Evolutionary conservation across 37 sponge, comb jelly and placozoan genomes (phyloP), one percentile per base, ranked within the genome.

Genomic region (Axinella damicornis): DNA sequence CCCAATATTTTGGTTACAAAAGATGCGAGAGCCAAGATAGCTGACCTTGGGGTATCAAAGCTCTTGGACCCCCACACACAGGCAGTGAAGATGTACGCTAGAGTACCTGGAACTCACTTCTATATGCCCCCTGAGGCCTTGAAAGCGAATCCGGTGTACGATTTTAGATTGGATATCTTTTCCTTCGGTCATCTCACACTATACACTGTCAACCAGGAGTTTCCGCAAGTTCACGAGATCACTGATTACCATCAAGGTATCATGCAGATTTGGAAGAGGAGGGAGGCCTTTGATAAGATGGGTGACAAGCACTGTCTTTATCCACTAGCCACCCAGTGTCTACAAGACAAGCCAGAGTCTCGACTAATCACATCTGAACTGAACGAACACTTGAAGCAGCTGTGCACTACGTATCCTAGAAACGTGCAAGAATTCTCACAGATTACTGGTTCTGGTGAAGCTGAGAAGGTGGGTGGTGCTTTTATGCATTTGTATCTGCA

Each of bases 11-110:
- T 77, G 1, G 2, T 77, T 27, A 63, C 78, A 19, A 13, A 1
- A 25, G 41, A 77, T 20, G 2, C 5, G 39, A 64, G 41, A 13
- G 78, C 78, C 63, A 77, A 77, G 20, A 77, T 77, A 27, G 78
- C 64, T 38, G 78, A 77, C 35, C 78, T 77, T 38, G 78, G 78
- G 2, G 65, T 77, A 22, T 30, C 78, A 15, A 77, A 58, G 41
- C 33, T 62, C 2, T n/a, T 72, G 38, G 28, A 37, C 53, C 73
- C 13, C 19, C 46, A 2, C 2, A 27, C 2, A 46, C 46, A 41
- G 53, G 46, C 9, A 46, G 46, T 9, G 9, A 46, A 9, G 4
- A 5, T 13, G 38, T 53, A 72, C n/a, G 40, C 73, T 20, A 39
- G 4, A 16, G 28, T 15, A 40, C 73, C 73, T 13, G 73, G 73